A percentile compares a stretch with the other conserved stretches of the same genome.
These are phyloP conservation scores for Dione juno DNA, from an alignment of 2,888 invertebrate species.

Conservation along the genomic window DNA sequence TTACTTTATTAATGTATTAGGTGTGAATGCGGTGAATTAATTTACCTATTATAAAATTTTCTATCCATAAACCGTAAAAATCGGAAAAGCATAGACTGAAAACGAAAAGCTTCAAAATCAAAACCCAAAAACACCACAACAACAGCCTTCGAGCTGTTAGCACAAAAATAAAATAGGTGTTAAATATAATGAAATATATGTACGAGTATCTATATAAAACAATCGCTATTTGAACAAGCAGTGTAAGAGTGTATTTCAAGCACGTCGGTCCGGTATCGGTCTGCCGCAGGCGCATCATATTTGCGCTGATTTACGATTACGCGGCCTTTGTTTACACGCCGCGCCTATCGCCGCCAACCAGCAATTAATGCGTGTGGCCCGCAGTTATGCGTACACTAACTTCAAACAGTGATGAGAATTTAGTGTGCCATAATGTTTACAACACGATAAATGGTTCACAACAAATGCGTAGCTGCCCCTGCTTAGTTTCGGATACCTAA, in stretches of 20 bases:
- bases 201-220: too few relatives aligned
- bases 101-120: too few relatives aligned
- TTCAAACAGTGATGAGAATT: slow-evolving; percentile 6
- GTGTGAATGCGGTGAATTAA: background rate
- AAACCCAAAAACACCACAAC: too few relatives aligned
- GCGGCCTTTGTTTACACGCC: slow-evolving; percentile 61
- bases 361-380: slow-evolving; percentile 45
- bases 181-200: slow-evolving; percentile 1
- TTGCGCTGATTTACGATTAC: slow-evolving; percentile 55
- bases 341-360: slow-evolving; percentile 39
- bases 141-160: background rate
- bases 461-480: background rate
- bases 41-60: too few relatives aligned
- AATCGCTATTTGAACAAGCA: slow-evolving; percentile 4
- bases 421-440: slow-evolving; percentile 10
- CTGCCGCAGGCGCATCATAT: slow-evolving; percentile 44
- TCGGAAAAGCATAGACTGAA: too few relatives aligned
- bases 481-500: background rate
- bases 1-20: slow-evolving; percentile 35
- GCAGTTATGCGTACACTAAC: slow-evolving; percentile 6
- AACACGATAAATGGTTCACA: background rate
- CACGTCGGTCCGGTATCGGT: slow-evolving; percentile 25
- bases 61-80: too few relatives aligned
- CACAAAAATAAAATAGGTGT: background rate
- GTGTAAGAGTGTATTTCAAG: slow-evolving; percentile 6